Evolutionary conservation across 2,888 invertebrate species (phyloP).

Genomic region (Hermaeophaga mercurialis): DNA sequence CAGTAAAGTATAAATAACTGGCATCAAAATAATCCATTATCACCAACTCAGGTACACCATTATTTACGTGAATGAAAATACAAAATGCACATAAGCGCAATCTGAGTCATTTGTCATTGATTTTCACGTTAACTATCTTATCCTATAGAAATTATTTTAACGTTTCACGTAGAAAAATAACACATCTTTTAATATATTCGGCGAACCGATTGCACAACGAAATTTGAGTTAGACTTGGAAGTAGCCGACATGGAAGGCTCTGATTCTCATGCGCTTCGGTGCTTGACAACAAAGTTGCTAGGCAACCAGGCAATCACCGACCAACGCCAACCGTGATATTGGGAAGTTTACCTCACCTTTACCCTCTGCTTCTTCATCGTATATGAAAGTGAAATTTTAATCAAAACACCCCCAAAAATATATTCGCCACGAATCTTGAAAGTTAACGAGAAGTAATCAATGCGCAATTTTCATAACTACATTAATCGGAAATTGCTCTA

Average conservation of each 20-base stretch:
- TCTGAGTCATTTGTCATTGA: slow-evolving; percentile 23
- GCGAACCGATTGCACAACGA: slow-evolving; percentile 33
- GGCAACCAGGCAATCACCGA: slow-evolving; percentile 45
- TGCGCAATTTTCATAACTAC: no score
- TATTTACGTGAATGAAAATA: not conserved
- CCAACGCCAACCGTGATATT: slow-evolving; percentile 13
- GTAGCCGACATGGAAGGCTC: slow-evolving; percentile 33
- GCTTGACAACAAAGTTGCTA: slow-evolving; percentile 56
- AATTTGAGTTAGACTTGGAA: slow-evolving; percentile 34
- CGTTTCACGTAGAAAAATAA: not conserved
- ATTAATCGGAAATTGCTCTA: no score
- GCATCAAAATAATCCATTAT: slow-evolving; percentile 38
- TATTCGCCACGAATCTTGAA: no score
- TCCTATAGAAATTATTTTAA: not conserved
- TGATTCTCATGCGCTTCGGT: slow-evolving; percentile 47
- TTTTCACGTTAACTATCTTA: not conserved
- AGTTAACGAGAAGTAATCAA: no score
- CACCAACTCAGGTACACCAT: slow-evolving; percentile 2
- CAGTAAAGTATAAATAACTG: slow-evolving; percentile 34
- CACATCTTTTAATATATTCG: slow-evolving; percentile 21
- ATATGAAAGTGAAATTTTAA: slow-evolving; percentile 13
- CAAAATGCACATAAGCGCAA: slow-evolving; percentile 8
- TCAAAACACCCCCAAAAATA: not conserved
- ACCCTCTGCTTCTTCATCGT: slow-evolving; percentile 8
- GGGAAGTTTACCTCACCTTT: slow-evolving; percentile 15